Evolutionary conservation across 2,797 vertebrate genomes (phyloP), one percentile per base, ranked within the genome.

Genomic region (Danionella dracula): DNA sequence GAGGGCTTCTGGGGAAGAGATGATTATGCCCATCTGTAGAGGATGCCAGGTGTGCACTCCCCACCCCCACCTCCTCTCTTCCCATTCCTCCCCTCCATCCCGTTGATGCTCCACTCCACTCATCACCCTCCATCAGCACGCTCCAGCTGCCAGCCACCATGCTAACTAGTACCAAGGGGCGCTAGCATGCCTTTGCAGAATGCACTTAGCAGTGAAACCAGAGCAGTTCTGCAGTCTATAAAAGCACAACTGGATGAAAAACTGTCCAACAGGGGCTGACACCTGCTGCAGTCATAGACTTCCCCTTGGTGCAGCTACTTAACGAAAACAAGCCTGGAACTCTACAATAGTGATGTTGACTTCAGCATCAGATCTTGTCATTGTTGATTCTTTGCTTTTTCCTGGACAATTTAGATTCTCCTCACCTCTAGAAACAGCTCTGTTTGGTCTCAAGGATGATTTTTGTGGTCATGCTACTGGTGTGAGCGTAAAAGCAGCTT

Each of bases 1-100:
- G 58, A 68, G 68, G 72, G 76, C 79, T 70, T 63, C 55, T 73
- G 82, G 66, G 72, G 79, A 80, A 78, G 79, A 83, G 84, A 86
- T 88, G 84, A 87, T 88, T 87, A 82, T 85, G 81, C 85, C 86
- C 88, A 89, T 88, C 86, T 90, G 83, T 88, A 86, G 82, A 57
- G 67, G 81, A 85, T 86, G 83, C 86, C 87, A 89, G 88, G 88
- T 88, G 86, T 87, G 85, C 79, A 76, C 15, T 72, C 67, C 73
- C 75, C 67, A 64, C 64, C 70, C 54, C 19, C 46, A 57, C 68
- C 29, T 34, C 55, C 68, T 77, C 49, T 20, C 50, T 50, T 71
- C 62, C 66, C 37, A 65, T 72, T 66, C 49, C 56, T 73, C 70
- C 66, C 55, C 73, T 67, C 61, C 71, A 68, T 69, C 71, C 75